Evolutionary conservation across 2,113 vertebrate species (phyloP).

Genomic region (Pithys albifrons): DNA sequence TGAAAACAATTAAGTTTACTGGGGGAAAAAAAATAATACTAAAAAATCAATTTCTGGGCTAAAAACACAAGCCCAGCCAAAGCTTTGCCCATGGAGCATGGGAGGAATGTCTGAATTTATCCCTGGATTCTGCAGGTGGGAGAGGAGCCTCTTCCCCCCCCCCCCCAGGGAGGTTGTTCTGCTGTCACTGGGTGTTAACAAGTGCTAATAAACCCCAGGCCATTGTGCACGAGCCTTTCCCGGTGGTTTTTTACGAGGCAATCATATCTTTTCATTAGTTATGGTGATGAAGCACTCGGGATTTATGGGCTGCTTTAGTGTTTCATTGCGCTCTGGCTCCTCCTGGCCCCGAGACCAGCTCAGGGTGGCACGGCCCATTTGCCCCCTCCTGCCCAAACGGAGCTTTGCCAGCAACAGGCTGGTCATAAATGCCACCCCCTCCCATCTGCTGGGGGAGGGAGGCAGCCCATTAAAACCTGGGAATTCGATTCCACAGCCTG

Average conservation of each 20-base stretch:
- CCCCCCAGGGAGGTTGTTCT: not conserved
- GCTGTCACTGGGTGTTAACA: not conserved
- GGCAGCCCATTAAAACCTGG: not conserved
- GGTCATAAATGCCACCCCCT: not conserved
- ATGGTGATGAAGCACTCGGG: conserved; percentile 5
- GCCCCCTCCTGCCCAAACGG: not conserved
- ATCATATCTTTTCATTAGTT: not conserved
- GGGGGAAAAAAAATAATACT: too few species aligned
- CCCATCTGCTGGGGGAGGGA: not conserved
- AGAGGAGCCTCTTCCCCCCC: not conserved
- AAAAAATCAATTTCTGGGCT: not conserved
- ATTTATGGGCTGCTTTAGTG: not conserved
- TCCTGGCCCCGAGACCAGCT: not conserved
- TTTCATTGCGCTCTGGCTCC: not conserved
- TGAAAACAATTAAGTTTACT: not conserved
- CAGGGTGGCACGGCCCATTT: not conserved
- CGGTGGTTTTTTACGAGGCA: not conserved
- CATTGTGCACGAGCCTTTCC: not conserved
- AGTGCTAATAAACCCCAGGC: not conserved
- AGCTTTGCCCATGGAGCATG: too few species aligned
- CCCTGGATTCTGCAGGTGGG: not conserved
- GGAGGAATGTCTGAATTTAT: not conserved
- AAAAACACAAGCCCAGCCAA: accelerated
- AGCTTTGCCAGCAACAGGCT: not conserved
- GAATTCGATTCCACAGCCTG: not conserved